A percentile compares a stretch with the other conserved stretches of the same genome.
phyloP scores from a whole-genome alignment of 2,113 vertebrate species.

The Excalfactoria chinensis region DNA sequence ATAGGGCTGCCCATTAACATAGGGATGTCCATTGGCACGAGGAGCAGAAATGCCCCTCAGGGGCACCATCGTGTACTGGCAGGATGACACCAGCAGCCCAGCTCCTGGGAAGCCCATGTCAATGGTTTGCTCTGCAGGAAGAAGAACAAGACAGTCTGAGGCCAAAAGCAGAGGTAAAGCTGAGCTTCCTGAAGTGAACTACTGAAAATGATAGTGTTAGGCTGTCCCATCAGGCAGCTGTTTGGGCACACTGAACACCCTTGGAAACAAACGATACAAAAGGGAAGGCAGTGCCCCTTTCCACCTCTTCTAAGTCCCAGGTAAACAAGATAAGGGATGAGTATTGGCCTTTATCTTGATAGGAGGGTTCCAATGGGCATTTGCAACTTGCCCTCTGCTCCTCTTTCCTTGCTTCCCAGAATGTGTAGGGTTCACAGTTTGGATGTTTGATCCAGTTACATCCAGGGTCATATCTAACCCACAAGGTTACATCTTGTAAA shows the following conservation, averaged over 20 bases:
- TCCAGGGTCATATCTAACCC: not conserved
- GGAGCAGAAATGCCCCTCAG: slow-evolving; percentile 84
- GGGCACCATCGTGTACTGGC: slow-evolving; percentile 97
- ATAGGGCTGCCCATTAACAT: slow-evolving; percentile 79
- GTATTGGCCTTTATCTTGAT: not conserved
- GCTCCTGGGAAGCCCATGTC: slow-evolving; percentile 89
- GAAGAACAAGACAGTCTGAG: slow-evolving; percentile 24
- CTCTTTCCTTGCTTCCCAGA: not conserved
- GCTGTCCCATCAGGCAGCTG: not conserved
- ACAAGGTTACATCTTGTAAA: not conserved
- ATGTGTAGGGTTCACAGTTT: not conserved
- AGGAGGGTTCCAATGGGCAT: not conserved
- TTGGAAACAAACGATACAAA: not conserved
- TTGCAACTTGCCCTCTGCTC: not conserved
- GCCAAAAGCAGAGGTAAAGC: not conserved
- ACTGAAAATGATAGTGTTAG: not conserved
- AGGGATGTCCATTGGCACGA: slow-evolving; percentile 78
- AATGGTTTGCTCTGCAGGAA: slow-evolving; percentile 87
- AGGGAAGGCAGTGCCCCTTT: not conserved
- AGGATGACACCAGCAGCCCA: slow-evolving; percentile 84
- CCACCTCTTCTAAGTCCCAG: not conserved
- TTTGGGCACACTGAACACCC: not conserved
- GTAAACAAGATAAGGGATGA: not conserved
- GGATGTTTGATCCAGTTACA: not conserved
- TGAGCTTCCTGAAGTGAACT: not conserved